Evolutionary conservation across 2,113 vertebrate genomes (phyloP).

Genomic region (Oreocharis arfaki): DNA sequence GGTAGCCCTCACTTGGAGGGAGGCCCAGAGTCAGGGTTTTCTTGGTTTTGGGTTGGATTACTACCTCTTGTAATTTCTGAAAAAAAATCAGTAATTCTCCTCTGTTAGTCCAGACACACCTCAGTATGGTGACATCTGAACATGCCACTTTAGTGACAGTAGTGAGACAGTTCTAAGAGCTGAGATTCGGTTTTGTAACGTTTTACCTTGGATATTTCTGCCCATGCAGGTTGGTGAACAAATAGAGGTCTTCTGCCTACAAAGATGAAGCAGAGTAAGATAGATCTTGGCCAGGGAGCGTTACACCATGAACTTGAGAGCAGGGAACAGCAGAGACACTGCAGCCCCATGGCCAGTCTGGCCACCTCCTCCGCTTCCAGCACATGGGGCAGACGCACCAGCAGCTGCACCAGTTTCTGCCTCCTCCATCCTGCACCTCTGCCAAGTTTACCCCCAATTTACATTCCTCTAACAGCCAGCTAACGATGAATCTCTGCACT

Average conservation of each 20-base stretch:
- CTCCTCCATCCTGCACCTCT: background rate
- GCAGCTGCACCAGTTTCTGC: background rate
- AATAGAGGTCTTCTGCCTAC: background rate
- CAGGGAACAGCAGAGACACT: background rate
- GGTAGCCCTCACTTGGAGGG: background rate
- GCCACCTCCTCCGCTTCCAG: background rate
- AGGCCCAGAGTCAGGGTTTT: background rate
- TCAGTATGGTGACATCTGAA: background rate
- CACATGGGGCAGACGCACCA: background rate
- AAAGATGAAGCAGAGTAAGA: background rate
- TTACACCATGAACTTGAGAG: fast-evolving
- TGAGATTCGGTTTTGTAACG: background rate
- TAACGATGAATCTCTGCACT: fast-evolving
- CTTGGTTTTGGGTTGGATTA: background rate
- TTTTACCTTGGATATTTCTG: background rate
- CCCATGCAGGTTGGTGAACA: background rate
- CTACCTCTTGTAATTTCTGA: background rate
- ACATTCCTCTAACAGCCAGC: background rate
- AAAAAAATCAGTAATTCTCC: background rate
- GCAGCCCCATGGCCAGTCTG: background rate
- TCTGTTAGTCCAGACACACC: background rate
- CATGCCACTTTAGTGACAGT: fast-evolving
- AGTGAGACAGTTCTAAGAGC: background rate
- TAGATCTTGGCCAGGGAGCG: fast-evolving
- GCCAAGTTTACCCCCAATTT: fast-evolving